Base-by-base conservation (phyloP, 1,140 invertebrate species). In the Apis laboriosa region DNA sequence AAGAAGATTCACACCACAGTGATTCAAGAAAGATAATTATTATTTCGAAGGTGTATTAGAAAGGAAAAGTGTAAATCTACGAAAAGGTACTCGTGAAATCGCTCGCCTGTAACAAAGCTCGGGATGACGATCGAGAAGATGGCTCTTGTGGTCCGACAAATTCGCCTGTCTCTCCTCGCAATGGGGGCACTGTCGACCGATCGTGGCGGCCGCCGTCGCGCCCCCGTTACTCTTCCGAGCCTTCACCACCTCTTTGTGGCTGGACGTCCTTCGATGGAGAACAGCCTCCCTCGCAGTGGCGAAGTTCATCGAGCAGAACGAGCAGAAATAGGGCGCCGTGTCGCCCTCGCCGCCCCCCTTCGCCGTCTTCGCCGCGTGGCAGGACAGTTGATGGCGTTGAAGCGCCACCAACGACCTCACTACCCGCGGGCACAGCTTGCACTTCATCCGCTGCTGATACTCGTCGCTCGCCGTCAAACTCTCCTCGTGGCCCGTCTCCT, bases 241-340 rank as follows among this genome's bases (percentile, higher is more conserved):
- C 56, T 85, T 91, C 0, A 94, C 92, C 17, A 88, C 94, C 21
- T 96, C 94, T 85, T 96, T 95, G 83, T 97, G 97, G 64, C 95
- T 93, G 64, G 94, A 92, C 0, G 95, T 95, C 84, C 95, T 95
- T 8, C 97, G 94, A 93, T 97, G 97, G n/a, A 93, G 90, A 53
- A 96, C 95, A 0, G 96, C 96, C 89, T 97, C 96, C 17, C 92
- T 88, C 0, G 95, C 91, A 0, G 95, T 95, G 2, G 94, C 90
- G 86, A 97, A 97, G 17, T 95, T 95, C 81, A 96, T 83, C 1
- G 94, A 94, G 86, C 97, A 97, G 15, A 96, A 94, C 0, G 96
- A 95, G 88, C 97, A 97, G 82, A 96, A 96, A 86, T 95, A 97
- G 0, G 92, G 92, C 12, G 74, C 61, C 28, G 74, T 34, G 66